These are phyloP conservation scores for Paedocypris micromegethes DNA, from an alignment of 2,797 vertebrate species.

Conservation along the genomic window DNA sequence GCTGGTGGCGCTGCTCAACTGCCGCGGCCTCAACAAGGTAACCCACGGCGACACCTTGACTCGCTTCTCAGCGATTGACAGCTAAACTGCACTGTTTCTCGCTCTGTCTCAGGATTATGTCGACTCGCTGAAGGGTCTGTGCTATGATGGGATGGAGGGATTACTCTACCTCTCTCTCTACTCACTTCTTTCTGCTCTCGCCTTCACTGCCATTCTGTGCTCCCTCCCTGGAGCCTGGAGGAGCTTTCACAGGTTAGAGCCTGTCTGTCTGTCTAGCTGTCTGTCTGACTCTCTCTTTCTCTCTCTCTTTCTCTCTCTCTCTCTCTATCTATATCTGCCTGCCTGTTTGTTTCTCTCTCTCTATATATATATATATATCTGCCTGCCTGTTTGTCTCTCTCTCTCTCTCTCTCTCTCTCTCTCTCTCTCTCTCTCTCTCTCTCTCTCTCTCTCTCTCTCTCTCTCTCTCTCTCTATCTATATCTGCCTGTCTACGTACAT, in stretches of 20 bases:
- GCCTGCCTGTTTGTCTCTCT: too few relatives aligned
- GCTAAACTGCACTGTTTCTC: too few relatives aligned
- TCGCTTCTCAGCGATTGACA: too few relatives aligned
- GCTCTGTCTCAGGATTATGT: constrained; percentile 74
- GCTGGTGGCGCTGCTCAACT: constrained; percentile 85
- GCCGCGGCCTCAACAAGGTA: constrained; percentile 87
- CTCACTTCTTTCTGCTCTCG: constrained; percentile 78
- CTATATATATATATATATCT: too few relatives aligned
- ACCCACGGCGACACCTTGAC: constrained; percentile 2
- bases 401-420: too few relatives aligned
- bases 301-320: too few relatives aligned
- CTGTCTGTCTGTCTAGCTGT: background rate
- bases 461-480: too few relatives aligned
- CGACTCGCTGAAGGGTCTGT: constrained; percentile 83
- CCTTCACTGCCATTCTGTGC: constrained; percentile 82
- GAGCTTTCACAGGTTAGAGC: constrained; percentile 79
- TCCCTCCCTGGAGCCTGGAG: constrained; percentile 87
- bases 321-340: too few relatives aligned
- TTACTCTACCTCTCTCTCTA: constrained; percentile 78
- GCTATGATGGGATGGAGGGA: constrained; percentile 87
- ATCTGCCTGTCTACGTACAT: too few relatives aligned
- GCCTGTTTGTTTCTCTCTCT: too few relatives aligned
- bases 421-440: too few relatives aligned
- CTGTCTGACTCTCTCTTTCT: background rate
- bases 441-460: too few relatives aligned